These are phyloP conservation scores for Alca torda DNA, from an alignment of 2,797 vertebrate species.

Conservation along the genomic window DNA sequence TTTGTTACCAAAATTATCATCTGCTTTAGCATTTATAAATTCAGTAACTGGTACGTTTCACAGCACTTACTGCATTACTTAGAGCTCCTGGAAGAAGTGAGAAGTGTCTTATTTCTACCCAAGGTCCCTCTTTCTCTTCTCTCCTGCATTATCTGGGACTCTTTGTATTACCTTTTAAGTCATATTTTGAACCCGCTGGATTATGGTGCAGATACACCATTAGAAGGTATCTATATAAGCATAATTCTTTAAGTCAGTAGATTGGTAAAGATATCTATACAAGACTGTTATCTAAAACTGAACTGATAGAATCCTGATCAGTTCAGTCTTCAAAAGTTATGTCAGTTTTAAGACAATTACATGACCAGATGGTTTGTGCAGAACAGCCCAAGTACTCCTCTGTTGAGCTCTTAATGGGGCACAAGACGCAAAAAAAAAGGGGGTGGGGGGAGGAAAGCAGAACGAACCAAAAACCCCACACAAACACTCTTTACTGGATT, in stretches of 20 bases:
- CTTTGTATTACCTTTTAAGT: neutral
- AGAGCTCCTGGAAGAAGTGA: neutral
- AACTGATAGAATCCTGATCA: neutral
- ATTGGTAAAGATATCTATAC: neutral
- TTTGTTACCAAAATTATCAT: neutral
- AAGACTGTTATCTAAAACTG: neutral
- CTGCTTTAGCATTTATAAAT: neutral
- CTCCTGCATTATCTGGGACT: neutral
- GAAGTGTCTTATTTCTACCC: neutral
- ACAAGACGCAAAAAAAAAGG: neutral
- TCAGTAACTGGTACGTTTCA: neutral
- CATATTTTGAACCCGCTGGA: neutral
- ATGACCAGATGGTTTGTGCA: neutral
- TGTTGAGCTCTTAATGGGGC: neutral
- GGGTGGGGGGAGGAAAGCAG: fast-evolving
- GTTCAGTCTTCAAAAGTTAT: neutral
- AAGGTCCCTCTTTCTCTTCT: neutral
- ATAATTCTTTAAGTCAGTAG: neutral
- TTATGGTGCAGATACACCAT: neutral
- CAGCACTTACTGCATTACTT: neutral
- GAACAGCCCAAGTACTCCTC: neutral
- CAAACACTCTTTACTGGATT: neutral
- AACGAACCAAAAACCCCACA: neutral
- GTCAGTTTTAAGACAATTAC: neutral
- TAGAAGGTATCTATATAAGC: neutral